A percentile compares a stretch with the other conserved stretches of the same genome.
Evolutionary conservation across 2,113 vertebrate genomes (phyloP).

Genomic region (Oxyura jamaicensis): DNA sequence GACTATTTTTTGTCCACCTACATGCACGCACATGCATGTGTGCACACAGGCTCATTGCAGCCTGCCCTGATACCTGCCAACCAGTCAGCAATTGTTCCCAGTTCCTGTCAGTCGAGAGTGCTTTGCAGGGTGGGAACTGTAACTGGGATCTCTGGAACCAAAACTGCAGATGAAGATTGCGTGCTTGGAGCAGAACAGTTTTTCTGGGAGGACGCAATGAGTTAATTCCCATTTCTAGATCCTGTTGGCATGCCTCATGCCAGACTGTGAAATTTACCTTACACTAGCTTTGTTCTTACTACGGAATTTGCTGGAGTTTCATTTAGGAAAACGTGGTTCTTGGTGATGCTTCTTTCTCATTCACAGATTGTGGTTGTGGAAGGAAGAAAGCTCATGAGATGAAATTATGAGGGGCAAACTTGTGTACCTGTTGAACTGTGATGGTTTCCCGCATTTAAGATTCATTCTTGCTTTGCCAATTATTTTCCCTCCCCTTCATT

Average conservation of each 20-base stretch:
- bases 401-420: background rate
- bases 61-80: background rate
- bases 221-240: background rate
- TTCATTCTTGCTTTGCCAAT: background rate
- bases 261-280: background rate
- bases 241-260: background rate
- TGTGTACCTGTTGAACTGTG: background rate
- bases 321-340: background rate
- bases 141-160: background rate
- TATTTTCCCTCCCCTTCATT: background rate
- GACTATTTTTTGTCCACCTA: background rate
- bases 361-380: background rate
- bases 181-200: background rate
- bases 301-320: background rate
- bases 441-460: background rate
- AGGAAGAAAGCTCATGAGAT: background rate
- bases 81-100: background rate
- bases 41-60: accelerated
- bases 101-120: background rate
- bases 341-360: background rate
- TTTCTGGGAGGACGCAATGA: background rate
- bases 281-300: background rate
- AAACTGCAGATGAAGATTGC: background rate
- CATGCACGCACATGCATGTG: accelerated
- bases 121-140: background rate